A percentile compares a stretch with the other conserved stretches of the same genome.
These are phyloP conservation scores for Sphecodes monilicornis DNA, from an alignment of 2,888 invertebrate genomes.

Conservation along the genomic window DNA sequence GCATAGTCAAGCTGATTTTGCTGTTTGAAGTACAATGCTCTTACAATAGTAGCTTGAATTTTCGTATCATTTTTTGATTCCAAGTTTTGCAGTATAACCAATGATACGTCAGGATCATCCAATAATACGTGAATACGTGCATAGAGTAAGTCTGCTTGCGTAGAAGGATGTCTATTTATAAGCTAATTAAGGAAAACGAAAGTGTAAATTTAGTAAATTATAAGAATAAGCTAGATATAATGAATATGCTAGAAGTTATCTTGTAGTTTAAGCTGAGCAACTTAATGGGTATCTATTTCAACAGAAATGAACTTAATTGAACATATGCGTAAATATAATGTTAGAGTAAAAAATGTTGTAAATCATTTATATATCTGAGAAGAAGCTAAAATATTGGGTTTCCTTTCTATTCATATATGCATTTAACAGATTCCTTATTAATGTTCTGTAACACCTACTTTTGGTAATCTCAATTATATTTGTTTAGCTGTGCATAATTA, in stretches of 20 bases:
- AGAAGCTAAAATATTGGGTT: not conserved
- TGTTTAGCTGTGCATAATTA: not conserved
- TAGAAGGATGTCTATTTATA: conserved; percentile 57
- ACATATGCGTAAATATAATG: not conserved
- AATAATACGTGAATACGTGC: conserved; percentile 83
- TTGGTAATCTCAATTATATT: not conserved
- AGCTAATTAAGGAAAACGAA: conserved; percentile 37
- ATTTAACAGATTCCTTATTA: not conserved
- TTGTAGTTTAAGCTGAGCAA: not conserved
- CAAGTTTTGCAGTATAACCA: conserved; percentile 34
- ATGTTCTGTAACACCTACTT: not conserved
- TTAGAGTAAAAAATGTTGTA: not conserved
- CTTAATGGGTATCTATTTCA: not conserved
- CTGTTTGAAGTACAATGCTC: conserved; percentile 85
- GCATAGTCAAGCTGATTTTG: conserved; percentile 86
- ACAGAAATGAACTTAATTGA: not conserved
- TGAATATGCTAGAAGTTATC: not conserved
- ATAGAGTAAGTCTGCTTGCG: conserved; percentile 72
- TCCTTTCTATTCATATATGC: not conserved
- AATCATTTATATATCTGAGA: not conserved
- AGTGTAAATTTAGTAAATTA: conserved; percentile 31
- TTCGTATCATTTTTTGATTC: conserved; percentile 48
- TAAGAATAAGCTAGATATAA: conserved; percentile 15
- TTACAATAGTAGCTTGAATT: conserved; percentile 82
- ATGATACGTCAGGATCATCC: conserved; percentile 80